A percentile compares a stretch with the other conserved stretches of the same genome.
These are phyloP conservation scores for Dipodomys merriami DNA, from an alignment of 2,113 vertebrate genomes.

Conservation along the genomic window DNA sequence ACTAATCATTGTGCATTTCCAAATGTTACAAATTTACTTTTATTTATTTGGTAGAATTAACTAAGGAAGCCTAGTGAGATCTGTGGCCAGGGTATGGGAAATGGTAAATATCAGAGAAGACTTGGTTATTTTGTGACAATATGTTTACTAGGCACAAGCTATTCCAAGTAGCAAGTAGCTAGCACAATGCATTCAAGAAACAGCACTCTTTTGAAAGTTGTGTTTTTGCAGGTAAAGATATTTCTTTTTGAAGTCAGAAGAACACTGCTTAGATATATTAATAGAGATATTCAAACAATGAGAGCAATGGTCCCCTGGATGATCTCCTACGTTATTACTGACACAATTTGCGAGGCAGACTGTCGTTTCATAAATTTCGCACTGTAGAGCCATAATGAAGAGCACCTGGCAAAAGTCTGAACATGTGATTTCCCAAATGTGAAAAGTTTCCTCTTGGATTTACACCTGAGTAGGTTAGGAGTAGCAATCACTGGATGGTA, in stretches of 20 bases:
- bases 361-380: background rate
- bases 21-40: background rate
- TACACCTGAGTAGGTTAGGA: background rate
- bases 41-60: background rate
- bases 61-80: background rate
- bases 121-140: background rate
- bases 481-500: background rate
- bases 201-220: background rate
- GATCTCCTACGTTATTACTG: background rate
- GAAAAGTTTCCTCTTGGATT: background rate
- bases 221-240: background rate
- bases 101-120: background rate
- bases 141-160: background rate
- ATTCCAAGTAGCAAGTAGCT: conserved; percentile 11
- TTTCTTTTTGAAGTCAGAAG: background rate
- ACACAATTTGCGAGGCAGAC: background rate
- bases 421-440: background rate
- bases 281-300: background rate
- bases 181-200: background rate
- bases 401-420: background rate
- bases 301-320: background rate
- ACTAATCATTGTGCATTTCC: background rate
- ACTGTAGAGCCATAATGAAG: background rate
- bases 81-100: background rate
- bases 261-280: background rate